These are phyloP conservation scores for Sibirionetta formosa DNA, from an alignment of 2,797 vertebrate species.

Conservation along the genomic window DNA sequence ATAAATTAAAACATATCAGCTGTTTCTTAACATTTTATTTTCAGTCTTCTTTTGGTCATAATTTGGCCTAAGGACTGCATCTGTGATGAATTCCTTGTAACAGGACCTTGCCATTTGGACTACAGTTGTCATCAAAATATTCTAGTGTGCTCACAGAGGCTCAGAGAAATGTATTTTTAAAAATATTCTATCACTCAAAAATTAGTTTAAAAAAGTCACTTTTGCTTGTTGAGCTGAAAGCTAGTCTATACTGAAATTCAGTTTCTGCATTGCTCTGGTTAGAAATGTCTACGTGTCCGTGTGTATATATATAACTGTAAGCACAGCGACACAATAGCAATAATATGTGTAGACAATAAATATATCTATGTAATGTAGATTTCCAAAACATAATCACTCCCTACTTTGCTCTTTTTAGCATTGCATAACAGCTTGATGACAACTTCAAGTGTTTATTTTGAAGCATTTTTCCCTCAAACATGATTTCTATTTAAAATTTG, in stretches of 20 bases:
- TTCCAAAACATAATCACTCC: background rate
- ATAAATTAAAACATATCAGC: constrained; percentile 64
- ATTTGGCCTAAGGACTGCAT: constrained; percentile 65
- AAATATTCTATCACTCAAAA: constrained; percentile 45
- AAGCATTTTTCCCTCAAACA: background rate
- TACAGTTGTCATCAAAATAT: constrained; percentile 71
- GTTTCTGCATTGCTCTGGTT: background rate
- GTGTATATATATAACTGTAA: background rate
- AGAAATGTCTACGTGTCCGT: background rate
- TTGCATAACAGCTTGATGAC: background rate
- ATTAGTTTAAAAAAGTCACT: background rate
- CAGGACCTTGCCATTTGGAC: constrained; percentile 55
- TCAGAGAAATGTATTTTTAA: background rate
- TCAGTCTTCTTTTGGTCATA: constrained; percentile 38
- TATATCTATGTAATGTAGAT: background rate
- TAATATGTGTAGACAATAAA: background rate
- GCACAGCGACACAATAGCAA: background rate
- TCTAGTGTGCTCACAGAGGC: background rate
- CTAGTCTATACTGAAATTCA: background rate
- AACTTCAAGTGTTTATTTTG: background rate
- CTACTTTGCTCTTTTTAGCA: background rate
- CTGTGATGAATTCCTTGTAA: constrained; percentile 60
- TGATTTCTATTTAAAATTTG: background rate
- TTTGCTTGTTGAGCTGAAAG: background rate
- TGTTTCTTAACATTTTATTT: constrained; percentile 68